A percentile compares a stretch with the other conserved stretches of the same genome.
Evolutionary conservation across 2,888 invertebrate species (phyloP).

Genomic region (Bellardia bayeri): DNA sequence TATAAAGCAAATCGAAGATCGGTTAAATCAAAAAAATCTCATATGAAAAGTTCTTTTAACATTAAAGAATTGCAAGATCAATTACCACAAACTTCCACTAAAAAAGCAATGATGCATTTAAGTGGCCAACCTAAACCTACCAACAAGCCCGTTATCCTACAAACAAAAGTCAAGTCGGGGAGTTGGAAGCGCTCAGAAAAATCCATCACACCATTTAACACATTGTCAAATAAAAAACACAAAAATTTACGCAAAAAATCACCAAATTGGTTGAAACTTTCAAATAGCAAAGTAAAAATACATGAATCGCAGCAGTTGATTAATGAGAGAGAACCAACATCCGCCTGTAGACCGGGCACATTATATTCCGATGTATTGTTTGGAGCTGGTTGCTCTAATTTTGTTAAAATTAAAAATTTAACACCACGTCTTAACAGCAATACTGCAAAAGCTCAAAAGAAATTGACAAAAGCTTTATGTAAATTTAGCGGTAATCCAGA

Average conservation of each 20-base stretch:
- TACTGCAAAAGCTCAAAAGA: constrained; percentile 67
- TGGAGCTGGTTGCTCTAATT: constrained; percentile 74
- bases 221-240: constrained; percentile 69
- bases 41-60: constrained; percentile 67
- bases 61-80: constrained; percentile 52
- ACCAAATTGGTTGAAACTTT: constrained; percentile 74
- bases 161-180: constrained; percentile 74
- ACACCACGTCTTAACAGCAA: constrained; percentile 63
- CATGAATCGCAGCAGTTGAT: not conserved
- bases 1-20: constrained; percentile 69
- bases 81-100: not conserved
- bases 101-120: not conserved
- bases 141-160: constrained; percentile 22
- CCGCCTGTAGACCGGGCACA: constrained; percentile 75
- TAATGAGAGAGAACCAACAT: constrained; percentile 61
- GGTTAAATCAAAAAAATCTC: constrained; percentile 69
- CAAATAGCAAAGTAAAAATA: constrained; percentile 60
- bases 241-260: constrained; percentile 73
- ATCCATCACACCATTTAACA: constrained; percentile 66
- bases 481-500: constrained; percentile 65
- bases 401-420: constrained; percentile 74
- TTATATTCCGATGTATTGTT: constrained; percentile 76
- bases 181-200: constrained; percentile 76
- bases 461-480: constrained; percentile 70
- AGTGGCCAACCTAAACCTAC: not conserved